phyloP scores from a whole-genome alignment of 2,797 vertebrate genomes.

The Zalophus californianus region DNA sequence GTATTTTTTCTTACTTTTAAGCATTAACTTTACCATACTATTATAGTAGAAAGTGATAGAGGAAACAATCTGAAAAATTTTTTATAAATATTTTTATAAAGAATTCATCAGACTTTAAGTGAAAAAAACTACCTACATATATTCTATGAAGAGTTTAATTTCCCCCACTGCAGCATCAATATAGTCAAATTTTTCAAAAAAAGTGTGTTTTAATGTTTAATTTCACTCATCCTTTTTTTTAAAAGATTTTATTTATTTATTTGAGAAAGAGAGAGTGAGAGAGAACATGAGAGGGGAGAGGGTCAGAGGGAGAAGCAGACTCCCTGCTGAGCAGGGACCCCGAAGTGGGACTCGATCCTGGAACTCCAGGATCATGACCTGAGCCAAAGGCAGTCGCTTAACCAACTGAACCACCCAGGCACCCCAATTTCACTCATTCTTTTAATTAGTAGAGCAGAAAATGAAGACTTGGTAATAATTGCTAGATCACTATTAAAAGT shows the following conservation, averaged over 20 bases:
- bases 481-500: background rate
- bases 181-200: background rate
- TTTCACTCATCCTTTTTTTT: background rate
- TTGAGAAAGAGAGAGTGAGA: too few species aligned
- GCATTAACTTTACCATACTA: background rate
- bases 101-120: constrained; percentile 29
- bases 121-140: background rate
- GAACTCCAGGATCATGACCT: too few species aligned
- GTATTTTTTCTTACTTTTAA: background rate
- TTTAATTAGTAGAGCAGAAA: background rate
- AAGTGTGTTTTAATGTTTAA: background rate
- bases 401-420: too few species aligned
- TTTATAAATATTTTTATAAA: constrained; percentile 15
- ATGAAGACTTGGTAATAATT: background rate
- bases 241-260: too few species aligned
- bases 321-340: too few species aligned
- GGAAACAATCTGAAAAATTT: background rate
- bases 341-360: too few species aligned
- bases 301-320: too few species aligned
- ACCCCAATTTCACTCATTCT: background rate
- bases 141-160: background rate
- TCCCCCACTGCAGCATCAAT: background rate
- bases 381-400: too few species aligned
- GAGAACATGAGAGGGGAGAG: too few species aligned
- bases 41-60: background rate